phyloP scores from a whole-genome alignment of 2,888 invertebrate genomes.

The Augochlorella aurata region DNA sequence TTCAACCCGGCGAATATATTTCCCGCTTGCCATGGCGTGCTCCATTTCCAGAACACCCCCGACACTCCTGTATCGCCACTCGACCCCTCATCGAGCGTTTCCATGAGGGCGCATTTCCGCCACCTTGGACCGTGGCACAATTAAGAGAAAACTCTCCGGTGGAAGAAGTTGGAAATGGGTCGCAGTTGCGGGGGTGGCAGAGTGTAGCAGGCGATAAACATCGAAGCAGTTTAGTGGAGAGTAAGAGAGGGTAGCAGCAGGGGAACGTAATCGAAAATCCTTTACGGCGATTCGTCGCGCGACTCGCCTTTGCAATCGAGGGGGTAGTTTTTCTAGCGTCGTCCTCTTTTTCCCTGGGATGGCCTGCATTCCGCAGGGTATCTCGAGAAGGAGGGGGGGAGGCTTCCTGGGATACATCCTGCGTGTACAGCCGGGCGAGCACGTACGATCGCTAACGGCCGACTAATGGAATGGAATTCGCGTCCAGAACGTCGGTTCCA shows the following conservation, averaged over 20 bases:
- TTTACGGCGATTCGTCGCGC: slow-evolving; percentile 60
- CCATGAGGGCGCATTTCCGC: no score
- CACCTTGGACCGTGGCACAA: not conserved
- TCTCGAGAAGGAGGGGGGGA: slow-evolving; percentile 21
- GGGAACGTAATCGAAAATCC: slow-evolving; percentile 71
- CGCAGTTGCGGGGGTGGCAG: not conserved
- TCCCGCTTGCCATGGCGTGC: no score
- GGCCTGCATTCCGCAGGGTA: slow-evolving; percentile 44
- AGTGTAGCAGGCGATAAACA: slow-evolving; percentile 32
- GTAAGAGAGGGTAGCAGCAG: slow-evolving; percentile 33
- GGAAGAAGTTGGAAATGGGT: not conserved
- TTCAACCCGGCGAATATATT: no score
- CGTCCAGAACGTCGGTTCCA: slow-evolving; percentile 45
- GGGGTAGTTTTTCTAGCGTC: not conserved
- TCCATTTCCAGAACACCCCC: no score
- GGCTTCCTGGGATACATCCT: slow-evolving; percentile 54
- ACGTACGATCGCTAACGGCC: slow-evolving; percentile 69
- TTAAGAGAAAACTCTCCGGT: not conserved
- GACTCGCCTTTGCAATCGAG: slow-evolving; percentile 7
- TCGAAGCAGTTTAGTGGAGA: not conserved
- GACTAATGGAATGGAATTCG: slow-evolving; percentile 71
- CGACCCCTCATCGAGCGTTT: no score
- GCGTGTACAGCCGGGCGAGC: slow-evolving; percentile 60
- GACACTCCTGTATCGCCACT: no score
- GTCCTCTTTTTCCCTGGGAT: not conserved